These are phyloP conservation scores for Saccopteryx bilineata DNA, from an alignment of 2,113 vertebrate genomes.

Conservation along the genomic window DNA sequence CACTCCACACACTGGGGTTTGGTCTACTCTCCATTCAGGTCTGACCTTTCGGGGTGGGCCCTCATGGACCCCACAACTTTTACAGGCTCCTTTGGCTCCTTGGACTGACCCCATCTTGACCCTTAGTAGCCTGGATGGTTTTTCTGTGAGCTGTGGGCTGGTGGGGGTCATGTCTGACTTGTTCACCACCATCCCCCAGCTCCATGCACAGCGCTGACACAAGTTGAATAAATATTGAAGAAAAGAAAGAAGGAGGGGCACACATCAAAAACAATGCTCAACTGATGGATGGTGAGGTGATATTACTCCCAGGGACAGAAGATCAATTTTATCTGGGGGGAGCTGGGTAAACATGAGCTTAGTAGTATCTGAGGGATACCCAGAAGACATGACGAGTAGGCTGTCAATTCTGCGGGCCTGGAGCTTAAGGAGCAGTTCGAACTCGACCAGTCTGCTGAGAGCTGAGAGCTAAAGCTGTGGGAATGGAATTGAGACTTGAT, in stretches of 20 bases:
- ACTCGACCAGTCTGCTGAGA: constrained; percentile 58
- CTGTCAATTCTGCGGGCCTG: constrained; percentile 27
- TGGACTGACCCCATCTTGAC: background rate
- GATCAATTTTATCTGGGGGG: background rate
- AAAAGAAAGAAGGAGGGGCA: background rate
- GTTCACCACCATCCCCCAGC: background rate
- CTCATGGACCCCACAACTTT: background rate
- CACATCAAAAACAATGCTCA: background rate
- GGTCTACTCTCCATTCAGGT: background rate
- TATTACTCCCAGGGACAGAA: constrained; percentile 40
- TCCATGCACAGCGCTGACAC: background rate
- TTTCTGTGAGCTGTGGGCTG: background rate
- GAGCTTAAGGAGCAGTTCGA: constrained; percentile 70
- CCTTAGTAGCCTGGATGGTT: background rate
- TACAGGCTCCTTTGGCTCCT: background rate
- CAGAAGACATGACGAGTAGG: background rate
- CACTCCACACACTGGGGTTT: background rate
- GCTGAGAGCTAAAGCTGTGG: constrained; percentile 57
- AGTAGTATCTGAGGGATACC: background rate
- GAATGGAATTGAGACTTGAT: constrained; percentile 74
- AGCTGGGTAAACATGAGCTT: background rate
- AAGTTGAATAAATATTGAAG: background rate
- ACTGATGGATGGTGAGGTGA: constrained; percentile 39
- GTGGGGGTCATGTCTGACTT: background rate
- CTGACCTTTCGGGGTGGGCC: background rate